phyloP scores from a whole-genome alignment of 2,888 invertebrate genomes.

The Rhamnusium bicolor region DNA sequence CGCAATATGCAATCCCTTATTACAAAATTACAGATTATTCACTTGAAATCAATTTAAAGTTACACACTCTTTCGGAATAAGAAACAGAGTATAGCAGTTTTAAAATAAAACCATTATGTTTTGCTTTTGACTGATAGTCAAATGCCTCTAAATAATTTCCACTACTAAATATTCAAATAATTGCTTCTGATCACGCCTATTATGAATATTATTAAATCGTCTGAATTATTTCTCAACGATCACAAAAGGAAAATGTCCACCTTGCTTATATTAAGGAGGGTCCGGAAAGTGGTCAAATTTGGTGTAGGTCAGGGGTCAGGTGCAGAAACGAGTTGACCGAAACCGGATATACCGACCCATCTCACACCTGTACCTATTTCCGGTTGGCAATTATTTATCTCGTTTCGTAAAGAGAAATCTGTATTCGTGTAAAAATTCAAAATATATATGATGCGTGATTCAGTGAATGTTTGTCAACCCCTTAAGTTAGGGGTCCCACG shows the following conservation, averaged over 20 bases:
- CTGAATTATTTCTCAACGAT: neutral
- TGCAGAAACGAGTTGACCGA: conserved; percentile 28
- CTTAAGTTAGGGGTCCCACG: conserved; percentile 29
- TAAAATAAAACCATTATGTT: too few species aligned
- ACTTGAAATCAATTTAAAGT: too few species aligned
- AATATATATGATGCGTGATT: conserved; percentile 14
- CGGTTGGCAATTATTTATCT: conserved; percentile 20
- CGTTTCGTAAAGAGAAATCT: conserved; percentile 11
- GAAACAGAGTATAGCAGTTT: too few species aligned
- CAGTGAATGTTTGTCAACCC: conserved; percentile 28
- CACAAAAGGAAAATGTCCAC: neutral
- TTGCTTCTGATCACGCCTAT: too few species aligned
- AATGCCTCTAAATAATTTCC: neutral
- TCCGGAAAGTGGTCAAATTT: conserved; percentile 37
- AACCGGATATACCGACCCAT: conserved; percentile 23
- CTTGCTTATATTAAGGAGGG: conserved; percentile 7
- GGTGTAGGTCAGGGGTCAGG: conserved; percentile 37
- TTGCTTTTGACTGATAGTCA: neutral
- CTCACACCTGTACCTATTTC: conserved; percentile 35
- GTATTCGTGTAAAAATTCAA: conserved; percentile 13
- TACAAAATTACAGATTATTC: too few species aligned
- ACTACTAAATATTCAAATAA: neutral
- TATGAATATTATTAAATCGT: neutral
- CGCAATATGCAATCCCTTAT: too few species aligned
- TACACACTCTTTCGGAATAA: too few species aligned